A percentile compares a stretch with the other conserved stretches of the same genome.
phyloP scores from a whole-genome alignment of 2,888 invertebrate species.

The Lottia gigantea region DNA sequence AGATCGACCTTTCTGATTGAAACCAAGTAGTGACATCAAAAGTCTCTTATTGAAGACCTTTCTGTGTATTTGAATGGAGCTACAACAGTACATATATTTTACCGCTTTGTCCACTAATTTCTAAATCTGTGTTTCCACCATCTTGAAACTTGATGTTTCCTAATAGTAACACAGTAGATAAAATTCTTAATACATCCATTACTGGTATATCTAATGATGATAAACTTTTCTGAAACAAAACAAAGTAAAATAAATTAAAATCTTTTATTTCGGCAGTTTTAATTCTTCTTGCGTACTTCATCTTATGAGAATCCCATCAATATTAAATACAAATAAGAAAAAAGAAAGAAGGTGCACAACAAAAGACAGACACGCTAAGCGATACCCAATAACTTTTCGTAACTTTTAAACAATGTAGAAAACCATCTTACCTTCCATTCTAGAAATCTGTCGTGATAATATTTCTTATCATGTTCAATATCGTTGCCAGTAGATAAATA shows the following conservation, averaged over 20 bases:
- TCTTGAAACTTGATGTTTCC: constrained; percentile 93
- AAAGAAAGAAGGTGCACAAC: no score
- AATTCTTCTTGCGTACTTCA: no score
- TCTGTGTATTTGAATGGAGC: no score
- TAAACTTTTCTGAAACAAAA: constrained; percentile 49
- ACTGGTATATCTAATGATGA: constrained; percentile 90
- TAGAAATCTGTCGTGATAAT: constrained; percentile 75
- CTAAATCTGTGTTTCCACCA: constrained; percentile 71
- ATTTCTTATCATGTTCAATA: constrained; percentile 72
- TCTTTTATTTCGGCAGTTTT: no score
- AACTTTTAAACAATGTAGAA: background rate
- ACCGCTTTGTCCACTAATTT: constrained; percentile 75
- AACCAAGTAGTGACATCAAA: no score
- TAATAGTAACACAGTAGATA: constrained; percentile 88
- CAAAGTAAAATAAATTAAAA: background rate
- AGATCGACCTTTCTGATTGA: no score
- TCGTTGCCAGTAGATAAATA: constrained; percentile 79
- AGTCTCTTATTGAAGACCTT: no score
- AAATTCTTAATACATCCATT: constrained; percentile 89
- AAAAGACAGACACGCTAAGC: no score
- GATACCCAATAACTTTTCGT: no score
- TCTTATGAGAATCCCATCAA: no score
- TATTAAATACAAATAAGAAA: no score
- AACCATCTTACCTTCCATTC: constrained; percentile 86
- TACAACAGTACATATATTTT: constrained; percentile 7